Evolutionary conservation across 2,113 vertebrate genomes (phyloP), one percentile per base, ranked within the genome.

Genomic region (Burhinus oedicnemus): DNA sequence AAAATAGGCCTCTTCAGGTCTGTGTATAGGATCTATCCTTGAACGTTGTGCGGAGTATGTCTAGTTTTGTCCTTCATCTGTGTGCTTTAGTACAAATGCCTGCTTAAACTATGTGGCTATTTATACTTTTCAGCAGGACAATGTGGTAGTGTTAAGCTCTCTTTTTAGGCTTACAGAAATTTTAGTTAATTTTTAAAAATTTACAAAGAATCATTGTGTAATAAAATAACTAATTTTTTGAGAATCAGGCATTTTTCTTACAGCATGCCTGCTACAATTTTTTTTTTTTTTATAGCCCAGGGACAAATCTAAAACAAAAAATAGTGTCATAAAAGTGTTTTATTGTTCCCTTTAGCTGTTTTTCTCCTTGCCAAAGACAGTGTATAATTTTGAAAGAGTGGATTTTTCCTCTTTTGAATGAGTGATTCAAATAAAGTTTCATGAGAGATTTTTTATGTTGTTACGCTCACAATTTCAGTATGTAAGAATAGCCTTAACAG

Each of bases 321-420:
- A 82, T 29, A 68, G 40, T 94, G 38, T 90, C 51, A 83, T 64
- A 64, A 84, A 95, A 85, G 32, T 95, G 72, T 93, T 94, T 89
- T 87, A 92, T 95, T 95, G 72, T 64, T 83, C 66, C 84, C 58
- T 90, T 90, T 95, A 88, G 92, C 68, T 89, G 85, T 85, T 96
- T 74, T 87, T 94, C 89, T 89, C 86, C 58, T 95, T 96, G 58
- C 83, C 34, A 72, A 92, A 96, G 71, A 78, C 45, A 70, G 51
- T 72, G 74, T 81, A 40, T 93, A 69, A 57, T 92, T 94, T 74
- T 74, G 38, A 86, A 89, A 92, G 88, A 62, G 64, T 51, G 55
- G 20, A 21, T 87, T 76, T 91, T 90, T 85, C 14, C 26, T 22
- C 54, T 51, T 85, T 97, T 58, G 80, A 90, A 44, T 89, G 69